Percentiles rank a stretch among this genome's conserved stretches.
These are phyloP conservation scores for Tichodroma muraria DNA, from an alignment of 2,113 vertebrate species.

Conservation along the genomic window DNA sequence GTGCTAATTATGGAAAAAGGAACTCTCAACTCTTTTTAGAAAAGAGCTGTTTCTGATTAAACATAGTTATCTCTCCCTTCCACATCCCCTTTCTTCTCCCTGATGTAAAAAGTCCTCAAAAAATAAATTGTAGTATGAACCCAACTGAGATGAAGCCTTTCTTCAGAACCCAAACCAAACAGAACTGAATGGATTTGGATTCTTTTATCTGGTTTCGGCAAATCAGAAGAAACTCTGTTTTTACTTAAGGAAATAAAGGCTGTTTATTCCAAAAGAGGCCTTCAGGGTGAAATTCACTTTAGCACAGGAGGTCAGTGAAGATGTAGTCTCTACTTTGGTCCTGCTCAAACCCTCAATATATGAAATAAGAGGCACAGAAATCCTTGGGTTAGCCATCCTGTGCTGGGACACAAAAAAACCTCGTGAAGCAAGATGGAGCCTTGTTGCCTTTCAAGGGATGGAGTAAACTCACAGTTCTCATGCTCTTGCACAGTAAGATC, in stretches of 20 bases:
- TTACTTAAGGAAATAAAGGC: slow-evolving; percentile 18
- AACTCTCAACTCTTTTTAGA: background rate
- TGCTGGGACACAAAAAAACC: background rate
- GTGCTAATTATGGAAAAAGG: slow-evolving; percentile 33
- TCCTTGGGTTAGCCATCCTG: background rate
- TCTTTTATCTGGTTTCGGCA: slow-evolving; percentile 21
- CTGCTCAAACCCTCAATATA: background rate
- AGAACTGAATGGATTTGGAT: slow-evolving; percentile 3
- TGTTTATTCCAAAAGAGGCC: background rate
- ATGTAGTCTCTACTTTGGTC: background rate
- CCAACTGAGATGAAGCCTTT: slow-evolving; percentile 1
- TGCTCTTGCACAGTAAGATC: background rate
- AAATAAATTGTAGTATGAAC: slow-evolving; percentile 42
- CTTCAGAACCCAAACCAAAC: slow-evolving; percentile 47
- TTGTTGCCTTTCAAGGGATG: background rate
- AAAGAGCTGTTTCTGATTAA: slow-evolving; percentile 38
- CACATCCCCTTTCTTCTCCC: slow-evolving; percentile 1
- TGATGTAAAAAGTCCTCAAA: slow-evolving; percentile 5
- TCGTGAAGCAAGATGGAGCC: background rate
- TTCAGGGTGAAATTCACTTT: background rate
- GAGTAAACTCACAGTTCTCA: background rate
- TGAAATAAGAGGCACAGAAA: background rate
- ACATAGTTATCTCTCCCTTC: slow-evolving; percentile 17
- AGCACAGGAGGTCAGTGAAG: background rate
- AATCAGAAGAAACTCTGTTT: slow-evolving; percentile 4